Evolutionary conservation across 2,113 vertebrate genomes (phyloP).

Genomic region (Platysternon megacephalum): DNA sequence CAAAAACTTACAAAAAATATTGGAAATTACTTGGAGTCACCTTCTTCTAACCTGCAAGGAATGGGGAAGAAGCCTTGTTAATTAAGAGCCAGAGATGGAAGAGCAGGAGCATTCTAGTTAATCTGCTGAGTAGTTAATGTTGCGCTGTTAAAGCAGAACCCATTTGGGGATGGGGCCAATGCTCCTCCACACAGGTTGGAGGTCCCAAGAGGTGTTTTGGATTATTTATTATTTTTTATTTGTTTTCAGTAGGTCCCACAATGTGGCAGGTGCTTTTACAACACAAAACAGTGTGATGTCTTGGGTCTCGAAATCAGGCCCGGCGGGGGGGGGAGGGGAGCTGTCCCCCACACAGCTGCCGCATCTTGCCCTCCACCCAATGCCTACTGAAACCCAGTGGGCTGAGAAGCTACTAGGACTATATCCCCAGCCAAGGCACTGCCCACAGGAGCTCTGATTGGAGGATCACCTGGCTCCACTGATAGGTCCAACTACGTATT

Average conservation of each 20-base stretch:
- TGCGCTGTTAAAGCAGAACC: background rate
- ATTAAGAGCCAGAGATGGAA: background rate
- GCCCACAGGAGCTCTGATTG: background rate
- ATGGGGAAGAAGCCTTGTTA: background rate
- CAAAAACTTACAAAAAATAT: background rate
- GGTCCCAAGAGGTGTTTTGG: background rate
- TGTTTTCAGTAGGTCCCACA: background rate
- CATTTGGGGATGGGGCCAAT: accelerated
- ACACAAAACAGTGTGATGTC: background rate
- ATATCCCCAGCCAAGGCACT: background rate
- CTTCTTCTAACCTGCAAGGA: background rate
- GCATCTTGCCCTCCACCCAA: background rate
- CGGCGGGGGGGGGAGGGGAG: too few relatives aligned
- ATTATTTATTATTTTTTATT: background rate
- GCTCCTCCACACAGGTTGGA: background rate
- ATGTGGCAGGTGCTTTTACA: background rate
- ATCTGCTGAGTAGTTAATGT: background rate
- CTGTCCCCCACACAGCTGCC: background rate
- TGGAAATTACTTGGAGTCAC: background rate
- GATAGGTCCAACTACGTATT: too few relatives aligned
- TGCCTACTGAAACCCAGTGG: background rate
- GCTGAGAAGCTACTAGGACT: background rate
- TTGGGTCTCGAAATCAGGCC: background rate
- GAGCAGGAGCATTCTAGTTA: background rate
- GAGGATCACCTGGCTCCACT: background rate